A percentile compares a stretch with the other conserved stretches of the same genome.
phyloP scores from a whole-genome alignment of 1,140 invertebrate species.

The Drosophila orena region DNA sequence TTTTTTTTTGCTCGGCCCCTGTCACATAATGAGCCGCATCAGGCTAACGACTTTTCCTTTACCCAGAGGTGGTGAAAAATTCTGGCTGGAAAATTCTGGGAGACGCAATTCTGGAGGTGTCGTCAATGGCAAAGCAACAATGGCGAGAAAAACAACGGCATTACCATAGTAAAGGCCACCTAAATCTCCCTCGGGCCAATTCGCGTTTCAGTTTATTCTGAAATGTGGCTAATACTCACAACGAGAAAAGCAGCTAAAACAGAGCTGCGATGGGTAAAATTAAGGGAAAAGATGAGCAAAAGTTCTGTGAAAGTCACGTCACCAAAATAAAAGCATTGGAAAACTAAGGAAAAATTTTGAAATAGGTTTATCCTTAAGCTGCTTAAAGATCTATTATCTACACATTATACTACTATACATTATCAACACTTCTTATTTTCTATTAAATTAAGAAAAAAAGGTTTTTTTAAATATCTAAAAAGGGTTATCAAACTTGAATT shows the following conservation, averaged over 20 bases:
- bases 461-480: too few relatives aligned
- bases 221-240: slow-evolving; percentile 69
- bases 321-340: slow-evolving; percentile 28
- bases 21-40: slow-evolving; percentile 69
- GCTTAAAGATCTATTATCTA: too few relatives aligned
- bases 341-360: slow-evolving; percentile 13
- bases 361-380: neutral
- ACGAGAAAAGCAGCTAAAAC: slow-evolving; percentile 34
- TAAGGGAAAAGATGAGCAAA: slow-evolving; percentile 55
- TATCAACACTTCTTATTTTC: too few relatives aligned
- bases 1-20: slow-evolving; percentile 6
- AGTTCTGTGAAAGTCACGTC: slow-evolving; percentile 55
- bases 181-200: slow-evolving; percentile 53
- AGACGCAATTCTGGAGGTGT: slow-evolving; percentile 59
- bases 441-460: too few relatives aligned
- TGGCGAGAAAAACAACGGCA: slow-evolving; percentile 36
- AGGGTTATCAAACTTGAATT: too few relatives aligned
- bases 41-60: slow-evolving; percentile 52
- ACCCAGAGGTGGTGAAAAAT: slow-evolving; percentile 12
- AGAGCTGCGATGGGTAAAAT: slow-evolving; percentile 34
- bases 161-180: slow-evolving; percentile 17
- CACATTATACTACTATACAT: too few relatives aligned
- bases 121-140: slow-evolving; percentile 64
- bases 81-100: too few relatives aligned
- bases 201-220: slow-evolving; percentile 63